These are phyloP conservation scores for Rhynchophorus ferrugineus DNA, from an alignment of 1,140 invertebrate genomes.

Conservation along the genomic window DNA sequence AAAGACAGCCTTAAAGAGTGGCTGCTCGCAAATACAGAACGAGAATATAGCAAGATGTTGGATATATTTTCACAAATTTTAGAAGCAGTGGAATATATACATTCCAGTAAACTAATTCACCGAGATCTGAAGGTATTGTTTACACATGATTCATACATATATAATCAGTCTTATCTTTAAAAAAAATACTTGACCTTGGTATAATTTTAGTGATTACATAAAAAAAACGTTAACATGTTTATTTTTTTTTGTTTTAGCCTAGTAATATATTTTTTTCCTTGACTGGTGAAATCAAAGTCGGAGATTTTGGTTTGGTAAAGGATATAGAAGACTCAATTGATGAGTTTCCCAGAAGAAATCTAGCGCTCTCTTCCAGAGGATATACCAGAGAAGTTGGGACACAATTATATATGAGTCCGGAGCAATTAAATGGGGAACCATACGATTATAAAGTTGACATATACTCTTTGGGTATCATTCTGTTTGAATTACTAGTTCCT, in stretches of 20 bases:
- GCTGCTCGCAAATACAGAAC: constrained; percentile 52
- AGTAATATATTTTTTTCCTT: constrained; percentile 94
- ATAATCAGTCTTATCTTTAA: background rate
- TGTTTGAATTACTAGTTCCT: constrained; percentile 84
- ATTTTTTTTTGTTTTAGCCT: constrained; percentile 53
- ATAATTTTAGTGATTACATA: constrained; percentile 6
- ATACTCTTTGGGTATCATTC: constrained; percentile 88
- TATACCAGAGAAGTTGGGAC: constrained; percentile 62
- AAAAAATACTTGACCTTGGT: background rate
- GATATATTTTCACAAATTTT: constrained; percentile 89
- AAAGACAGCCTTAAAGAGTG: constrained; percentile 86
- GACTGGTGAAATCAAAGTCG: constrained; percentile 87
- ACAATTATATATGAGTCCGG: constrained; percentile 94
- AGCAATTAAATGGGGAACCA: constrained; percentile 69
- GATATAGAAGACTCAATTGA: constrained; percentile 61
- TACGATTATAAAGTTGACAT: constrained; percentile 97
- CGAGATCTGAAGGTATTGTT: constrained; percentile 78
- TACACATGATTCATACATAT: background rate
- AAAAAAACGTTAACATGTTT: too few relatives aligned
- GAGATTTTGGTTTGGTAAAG: constrained; percentile 94
- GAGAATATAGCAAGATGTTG: constrained; percentile 50
- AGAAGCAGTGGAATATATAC: constrained; percentile 90
- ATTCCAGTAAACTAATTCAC: constrained; percentile 85
- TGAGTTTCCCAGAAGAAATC: constrained; percentile 30
- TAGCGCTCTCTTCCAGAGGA: constrained; percentile 27